A percentile compares a stretch with the other conserved stretches of the same genome.
phyloP scores from a whole-genome alignment of 2,113 vertebrate species.

The Rhipidura dahli region DNA sequence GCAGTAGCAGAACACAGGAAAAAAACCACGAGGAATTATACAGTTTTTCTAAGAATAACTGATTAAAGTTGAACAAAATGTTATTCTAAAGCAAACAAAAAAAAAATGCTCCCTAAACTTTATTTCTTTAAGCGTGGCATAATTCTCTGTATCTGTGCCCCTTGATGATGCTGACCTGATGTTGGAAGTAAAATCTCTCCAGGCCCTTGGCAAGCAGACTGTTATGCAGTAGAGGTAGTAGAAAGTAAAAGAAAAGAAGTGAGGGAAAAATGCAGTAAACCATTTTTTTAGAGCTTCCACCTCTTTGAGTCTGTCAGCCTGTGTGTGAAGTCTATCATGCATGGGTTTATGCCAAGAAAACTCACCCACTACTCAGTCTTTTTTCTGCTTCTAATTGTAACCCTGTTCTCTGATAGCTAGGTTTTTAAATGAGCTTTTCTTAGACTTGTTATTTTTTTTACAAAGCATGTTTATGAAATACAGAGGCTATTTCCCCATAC shows the following conservation, averaged over 20 bases:
- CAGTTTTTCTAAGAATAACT: background rate
- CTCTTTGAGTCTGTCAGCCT: background rate
- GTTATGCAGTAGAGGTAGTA: background rate
- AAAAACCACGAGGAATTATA: background rate
- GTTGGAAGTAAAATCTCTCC: background rate
- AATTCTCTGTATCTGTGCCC: background rate
- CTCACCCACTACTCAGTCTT: background rate
- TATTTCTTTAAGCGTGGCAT: background rate
- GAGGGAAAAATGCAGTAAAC: background rate
- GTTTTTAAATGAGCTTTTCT: background rate
- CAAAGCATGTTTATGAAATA: background rate
- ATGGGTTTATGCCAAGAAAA: background rate
- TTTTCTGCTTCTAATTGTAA: background rate
- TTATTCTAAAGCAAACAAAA: background rate
- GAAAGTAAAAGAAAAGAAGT: background rate
- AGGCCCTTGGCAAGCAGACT: background rate
- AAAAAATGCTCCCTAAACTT: background rate
- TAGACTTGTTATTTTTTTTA: background rate
- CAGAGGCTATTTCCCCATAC: background rate
- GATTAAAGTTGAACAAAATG: background rate
- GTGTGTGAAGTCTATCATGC: background rate
- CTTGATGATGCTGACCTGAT: background rate
- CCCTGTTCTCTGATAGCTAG: background rate
- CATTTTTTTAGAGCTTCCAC: background rate
- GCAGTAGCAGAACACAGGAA: background rate